Base-by-base conservation (phyloP, 2,113 vertebrate species). In the Excalfactoria chinensis region DNA sequence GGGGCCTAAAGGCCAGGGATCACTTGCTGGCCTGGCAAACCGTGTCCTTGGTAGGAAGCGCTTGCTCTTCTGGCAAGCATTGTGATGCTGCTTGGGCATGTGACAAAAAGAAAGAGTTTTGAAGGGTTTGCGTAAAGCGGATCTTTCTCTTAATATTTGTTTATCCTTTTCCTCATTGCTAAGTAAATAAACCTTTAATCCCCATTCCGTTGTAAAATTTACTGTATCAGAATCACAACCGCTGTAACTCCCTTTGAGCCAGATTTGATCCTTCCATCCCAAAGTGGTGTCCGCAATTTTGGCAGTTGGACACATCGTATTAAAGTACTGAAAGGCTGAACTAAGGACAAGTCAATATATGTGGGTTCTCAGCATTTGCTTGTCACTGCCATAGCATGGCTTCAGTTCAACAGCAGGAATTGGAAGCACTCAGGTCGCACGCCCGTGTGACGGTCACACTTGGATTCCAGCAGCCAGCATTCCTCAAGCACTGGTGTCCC, bases 401-500 rank as follows among this genome's bases (percentile, higher is more conserved):
- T 51, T 16, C 84, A 34, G 58, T 95, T 90, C 48, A 93, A 82
- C 19, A 22, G 55, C 21, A 6, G 69, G 60, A 58, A 46, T 80
- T 85, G 48, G 88, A 82, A 78, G 53, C 35, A 2, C 64, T 44
- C 11, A 11, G 55, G 91, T 88, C 66, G 62, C 51, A 8, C 0
- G 17, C 55, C 55, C 5, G 5, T 89, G 56, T 88, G 81, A 55
- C 95, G 96, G 62, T 95, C 88, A 70, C 48, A 2, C 93, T 93
- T 95, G 84, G 83, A 76, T 92, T 97, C 95, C n/a, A 60, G 85
- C 96, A 90, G 86, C 78, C 76, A 66, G 97, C 74, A 23, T 96
- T 97, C 96, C 91, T 44, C 8, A 97, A 69, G 86, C 84, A 81
- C 72, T 96, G 86, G 95, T 95, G 93, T 96, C 96, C 95, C 92